Evolutionary conservation across 1,140 invertebrate genomes (phyloP).

Genomic region (Bombus pyrosoma): DNA sequence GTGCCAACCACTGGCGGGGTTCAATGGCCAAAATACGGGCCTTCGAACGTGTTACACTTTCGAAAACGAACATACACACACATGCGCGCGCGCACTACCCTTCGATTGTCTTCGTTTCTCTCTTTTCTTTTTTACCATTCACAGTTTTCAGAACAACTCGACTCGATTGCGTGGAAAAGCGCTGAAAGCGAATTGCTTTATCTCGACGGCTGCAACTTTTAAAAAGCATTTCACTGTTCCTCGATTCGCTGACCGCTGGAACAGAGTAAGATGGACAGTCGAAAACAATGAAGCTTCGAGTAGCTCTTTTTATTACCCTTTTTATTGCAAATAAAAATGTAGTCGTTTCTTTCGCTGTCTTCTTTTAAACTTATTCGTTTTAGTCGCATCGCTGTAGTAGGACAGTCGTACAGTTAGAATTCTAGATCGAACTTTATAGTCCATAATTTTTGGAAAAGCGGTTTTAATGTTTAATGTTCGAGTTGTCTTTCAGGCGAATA

Average conservation of each 20-base stretch:
- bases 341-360: too few relatives aligned
- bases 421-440: too few relatives aligned
- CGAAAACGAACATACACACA: background rate
- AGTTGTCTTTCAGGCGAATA: too few relatives aligned
- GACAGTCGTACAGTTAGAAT: too few relatives aligned
- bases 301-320: too few relatives aligned
- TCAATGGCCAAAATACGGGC: constrained; percentile 50
- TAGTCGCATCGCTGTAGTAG: too few relatives aligned
- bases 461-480: too few relatives aligned
- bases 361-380: too few relatives aligned
- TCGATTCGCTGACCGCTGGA: background rate
- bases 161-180: constrained; percentile 21
- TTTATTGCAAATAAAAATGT: too few relatives aligned
- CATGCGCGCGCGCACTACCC: fast-evolving
- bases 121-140: background rate
- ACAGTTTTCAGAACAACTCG: background rate
- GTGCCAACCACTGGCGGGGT: constrained; percentile 12
- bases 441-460: too few relatives aligned
- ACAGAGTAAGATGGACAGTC: background rate
- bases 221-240: background rate
- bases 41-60: constrained; percentile 11
- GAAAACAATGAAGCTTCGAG: background rate
- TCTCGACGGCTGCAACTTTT: background rate
- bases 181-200: constrained; percentile 6
- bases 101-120: background rate